Evolutionary conservation across 2,113 vertebrate species (phyloP).

Genomic region (Salvator merianae): DNA sequence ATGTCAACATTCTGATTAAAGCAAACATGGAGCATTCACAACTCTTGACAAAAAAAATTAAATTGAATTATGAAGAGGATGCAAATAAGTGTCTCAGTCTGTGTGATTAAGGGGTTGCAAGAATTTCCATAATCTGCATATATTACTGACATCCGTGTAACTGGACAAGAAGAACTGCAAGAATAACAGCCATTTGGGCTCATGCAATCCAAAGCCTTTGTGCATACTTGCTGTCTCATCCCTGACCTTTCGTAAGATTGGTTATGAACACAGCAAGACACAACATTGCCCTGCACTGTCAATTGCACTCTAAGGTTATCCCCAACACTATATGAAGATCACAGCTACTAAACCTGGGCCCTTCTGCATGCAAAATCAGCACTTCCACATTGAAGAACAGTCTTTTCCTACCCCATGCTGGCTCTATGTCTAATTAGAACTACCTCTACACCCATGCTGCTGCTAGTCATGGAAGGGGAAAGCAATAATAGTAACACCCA

Average conservation of each 20-base stretch:
- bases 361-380: too few species aligned
- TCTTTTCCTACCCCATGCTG: too few species aligned
- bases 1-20: slow-evolving; percentile 89
- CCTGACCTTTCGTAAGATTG: not conserved
- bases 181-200: not conserved
- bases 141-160: slow-evolving; percentile 56
- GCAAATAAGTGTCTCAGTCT: slow-evolving; percentile 72
- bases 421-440: too few species aligned
- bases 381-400: too few species aligned
- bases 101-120: slow-evolving; percentile 68
- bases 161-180: slow-evolving; percentile 16
- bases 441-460: too few species aligned
- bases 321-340: not conserved
- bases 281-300: too few species aligned
- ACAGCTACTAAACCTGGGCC: too few species aligned
- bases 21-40: slow-evolving; percentile 82
- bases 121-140: slow-evolving; percentile 72
- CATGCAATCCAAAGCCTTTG: too few species aligned
- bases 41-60: slow-evolving; percentile 78
- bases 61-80: slow-evolving; percentile 82
- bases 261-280: too few species aligned
- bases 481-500: too few species aligned
- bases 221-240: not conserved
- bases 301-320: too few species aligned
- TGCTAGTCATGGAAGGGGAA: too few species aligned